These are phyloP conservation scores for Piscicola geometra DNA, from an alignment of 2,888 invertebrate genomes.

Conservation along the genomic window DNA sequence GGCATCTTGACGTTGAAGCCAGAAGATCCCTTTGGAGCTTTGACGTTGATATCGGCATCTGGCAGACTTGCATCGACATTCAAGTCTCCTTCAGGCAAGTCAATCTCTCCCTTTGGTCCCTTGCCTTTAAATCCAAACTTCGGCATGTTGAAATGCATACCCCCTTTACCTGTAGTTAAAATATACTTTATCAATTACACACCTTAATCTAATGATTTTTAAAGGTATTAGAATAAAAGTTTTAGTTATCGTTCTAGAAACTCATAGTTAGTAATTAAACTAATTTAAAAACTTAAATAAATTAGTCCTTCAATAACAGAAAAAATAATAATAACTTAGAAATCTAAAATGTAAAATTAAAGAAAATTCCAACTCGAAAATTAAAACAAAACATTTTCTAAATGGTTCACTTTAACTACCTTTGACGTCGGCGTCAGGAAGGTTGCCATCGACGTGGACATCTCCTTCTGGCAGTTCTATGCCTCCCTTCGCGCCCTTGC, in stretches of 20 bases:
- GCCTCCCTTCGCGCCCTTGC: slow-evolving; percentile 22
- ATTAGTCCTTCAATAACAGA: no score
- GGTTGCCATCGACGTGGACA: slow-evolving; percentile 21
- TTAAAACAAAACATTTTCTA: no score
- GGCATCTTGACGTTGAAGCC: slow-evolving; percentile 29
- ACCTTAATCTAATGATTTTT: no score
- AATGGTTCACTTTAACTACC: slow-evolving; percentile 1
- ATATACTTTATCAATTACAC: no score
- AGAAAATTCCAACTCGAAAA: no score
- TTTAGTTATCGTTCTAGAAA: neutral
- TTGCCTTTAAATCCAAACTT: slow-evolving; percentile 29
- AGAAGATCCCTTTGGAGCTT: slow-evolving; percentile 19
- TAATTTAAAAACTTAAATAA: no score
- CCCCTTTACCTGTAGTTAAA: slow-evolving; percentile 28
- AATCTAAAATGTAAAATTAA: no score
- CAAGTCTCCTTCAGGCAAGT: slow-evolving; percentile 12
- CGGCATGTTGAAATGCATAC: slow-evolving; percentile 29
- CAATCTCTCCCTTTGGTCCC: slow-evolving; percentile 25
- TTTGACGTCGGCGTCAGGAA: slow-evolving; percentile 31
- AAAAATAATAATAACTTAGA: no score
- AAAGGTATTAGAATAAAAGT: no score
- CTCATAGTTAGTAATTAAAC: neutral
- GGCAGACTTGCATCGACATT: slow-evolving; percentile 25
- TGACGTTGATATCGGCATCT: slow-evolving; percentile 13
- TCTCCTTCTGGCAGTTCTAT: slow-evolving; percentile 8